These are phyloP conservation scores for Caenorhabditis briggsae DNA, from an alignment of 1,140 invertebrate genomes.

Conservation along the genomic window DNA sequence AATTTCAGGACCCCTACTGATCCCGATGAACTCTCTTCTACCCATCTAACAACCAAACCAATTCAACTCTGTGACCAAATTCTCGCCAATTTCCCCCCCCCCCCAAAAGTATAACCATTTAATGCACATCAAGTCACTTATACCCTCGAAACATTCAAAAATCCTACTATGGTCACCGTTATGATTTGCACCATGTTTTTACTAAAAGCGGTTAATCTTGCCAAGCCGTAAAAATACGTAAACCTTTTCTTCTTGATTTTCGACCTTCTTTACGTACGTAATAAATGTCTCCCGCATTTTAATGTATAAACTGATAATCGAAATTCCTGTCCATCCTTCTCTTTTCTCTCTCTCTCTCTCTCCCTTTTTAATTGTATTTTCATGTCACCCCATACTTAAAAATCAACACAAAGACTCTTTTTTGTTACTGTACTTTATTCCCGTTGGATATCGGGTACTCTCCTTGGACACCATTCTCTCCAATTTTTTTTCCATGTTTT, in stretches of 20 bases:
- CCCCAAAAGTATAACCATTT: background rate
- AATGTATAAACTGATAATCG: slow-evolving; percentile 27
- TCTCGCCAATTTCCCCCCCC: background rate
- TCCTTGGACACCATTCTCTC: background rate
- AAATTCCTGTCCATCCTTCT: background rate
- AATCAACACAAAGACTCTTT: slow-evolving; percentile 33
- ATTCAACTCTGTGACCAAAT: slow-evolving; percentile 39
- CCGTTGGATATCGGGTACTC: slow-evolving; percentile 51
- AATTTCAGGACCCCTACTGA: slow-evolving; percentile 43
- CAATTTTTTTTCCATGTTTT: background rate
- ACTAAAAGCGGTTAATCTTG: background rate
- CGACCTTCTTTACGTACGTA: background rate
- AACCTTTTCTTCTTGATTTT: slow-evolving; percentile 20
- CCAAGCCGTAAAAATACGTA: background rate
- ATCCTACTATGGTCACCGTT: background rate
- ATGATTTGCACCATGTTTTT: background rate
- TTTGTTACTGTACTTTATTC: slow-evolving; percentile 46
- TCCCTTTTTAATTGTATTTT: background rate
- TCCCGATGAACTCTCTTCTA: slow-evolving; percentile 32
- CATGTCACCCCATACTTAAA: slow-evolving; percentile 43
- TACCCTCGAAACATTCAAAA: background rate
- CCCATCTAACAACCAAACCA: slow-evolving; percentile 35
- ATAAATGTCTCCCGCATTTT: slow-evolving; percentile 36
- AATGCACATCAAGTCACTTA: background rate
- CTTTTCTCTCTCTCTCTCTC: background rate